Conservation (phyloP, 2,797 vertebrate genomes). For the Pseudochromis fuscus region DNA sequence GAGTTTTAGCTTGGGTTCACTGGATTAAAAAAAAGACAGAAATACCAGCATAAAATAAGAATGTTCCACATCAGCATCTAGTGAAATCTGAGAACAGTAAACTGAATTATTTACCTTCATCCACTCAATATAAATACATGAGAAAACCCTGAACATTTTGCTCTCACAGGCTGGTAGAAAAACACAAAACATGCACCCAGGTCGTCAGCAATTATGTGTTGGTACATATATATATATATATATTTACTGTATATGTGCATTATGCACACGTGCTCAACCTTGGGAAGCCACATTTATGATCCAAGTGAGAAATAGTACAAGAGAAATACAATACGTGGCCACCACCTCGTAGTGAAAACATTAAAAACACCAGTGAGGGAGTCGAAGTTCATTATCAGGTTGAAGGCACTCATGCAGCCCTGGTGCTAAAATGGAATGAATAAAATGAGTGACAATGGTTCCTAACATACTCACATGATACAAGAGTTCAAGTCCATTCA, state of each 20-base stretch:
- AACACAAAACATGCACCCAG: conserved; percentile 61
- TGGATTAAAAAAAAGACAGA: conserved; percentile 12
- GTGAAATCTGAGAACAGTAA: conserved; percentile 22
- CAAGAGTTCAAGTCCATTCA: conserved; percentile 45
- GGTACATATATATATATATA: conserved; percentile 18
- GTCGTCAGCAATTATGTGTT: conserved; percentile 46
- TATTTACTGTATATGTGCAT: conserved; percentile 14
- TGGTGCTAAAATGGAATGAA: conserved; percentile 44
- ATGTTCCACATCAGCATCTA: conserved; percentile 51
- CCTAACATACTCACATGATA: conserved; percentile 31
- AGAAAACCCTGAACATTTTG: conserved; percentile 60
- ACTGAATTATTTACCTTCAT: conserved; percentile 47
- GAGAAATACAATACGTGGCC: conserved; percentile 42
- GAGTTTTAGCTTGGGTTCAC: conserved; percentile 38
- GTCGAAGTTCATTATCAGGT: conserved; percentile 60
- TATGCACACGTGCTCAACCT: conserved; percentile 42
- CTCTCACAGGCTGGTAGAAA: conserved; percentile 49
- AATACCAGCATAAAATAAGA: conserved; percentile 62
- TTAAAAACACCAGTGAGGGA: conserved; percentile 53
- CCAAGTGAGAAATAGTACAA: conserved; percentile 44
- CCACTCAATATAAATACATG: conserved; percentile 61
- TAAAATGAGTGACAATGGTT: conserved; percentile 27
- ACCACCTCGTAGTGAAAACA: conserved; percentile 51
- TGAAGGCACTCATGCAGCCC: conserved; percentile 77
- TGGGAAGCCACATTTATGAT: conserved; percentile 53